Evolutionary conservation across 2,797 vertebrate species (phyloP).

Genomic region (Alcedo atthis): DNA sequence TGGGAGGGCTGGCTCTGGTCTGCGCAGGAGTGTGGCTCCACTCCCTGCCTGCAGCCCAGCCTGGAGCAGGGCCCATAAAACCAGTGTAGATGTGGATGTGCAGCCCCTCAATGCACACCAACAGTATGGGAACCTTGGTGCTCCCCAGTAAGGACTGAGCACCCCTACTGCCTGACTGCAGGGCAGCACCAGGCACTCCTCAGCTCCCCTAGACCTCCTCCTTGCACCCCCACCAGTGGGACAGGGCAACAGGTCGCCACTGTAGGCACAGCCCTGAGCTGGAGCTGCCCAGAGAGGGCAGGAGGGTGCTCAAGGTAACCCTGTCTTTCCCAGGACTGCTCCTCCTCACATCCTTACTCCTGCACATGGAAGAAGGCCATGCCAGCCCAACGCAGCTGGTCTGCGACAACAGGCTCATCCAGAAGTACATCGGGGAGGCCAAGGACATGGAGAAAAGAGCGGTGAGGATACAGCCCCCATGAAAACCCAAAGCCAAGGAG

Average conservation of each 20-base stretch:
- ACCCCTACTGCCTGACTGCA: accelerated
- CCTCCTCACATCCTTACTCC: slow-evolving; percentile 73
- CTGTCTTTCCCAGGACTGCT: slow-evolving; percentile 68
- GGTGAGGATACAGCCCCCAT: slow-evolving; percentile 59
- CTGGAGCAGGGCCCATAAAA: accelerated
- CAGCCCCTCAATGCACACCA: accelerated
- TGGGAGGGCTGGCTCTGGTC: background rate
- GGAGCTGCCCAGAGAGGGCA: background rate
- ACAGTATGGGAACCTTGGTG: accelerated
- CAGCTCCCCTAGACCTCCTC: background rate
- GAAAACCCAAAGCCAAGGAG: background rate
- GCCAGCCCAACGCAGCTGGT: slow-evolving; percentile 54
- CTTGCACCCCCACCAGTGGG: accelerated
- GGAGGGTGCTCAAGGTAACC: background rate
- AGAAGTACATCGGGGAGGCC: slow-evolving; percentile 75
- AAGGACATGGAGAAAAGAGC: slow-evolving; percentile 65
- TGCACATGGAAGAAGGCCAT: slow-evolving; percentile 64
- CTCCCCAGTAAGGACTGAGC: accelerated
- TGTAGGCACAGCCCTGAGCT: background rate
- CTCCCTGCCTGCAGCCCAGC: background rate
- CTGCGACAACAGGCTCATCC: slow-evolving; percentile 78
- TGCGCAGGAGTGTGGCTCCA: background rate
- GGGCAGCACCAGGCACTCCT: background rate
- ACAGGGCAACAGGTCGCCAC: accelerated
- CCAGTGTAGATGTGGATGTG: accelerated